Base-by-base conservation (phyloP, 2,113 vertebrate species). In the Anguilla rostrata region DNA sequence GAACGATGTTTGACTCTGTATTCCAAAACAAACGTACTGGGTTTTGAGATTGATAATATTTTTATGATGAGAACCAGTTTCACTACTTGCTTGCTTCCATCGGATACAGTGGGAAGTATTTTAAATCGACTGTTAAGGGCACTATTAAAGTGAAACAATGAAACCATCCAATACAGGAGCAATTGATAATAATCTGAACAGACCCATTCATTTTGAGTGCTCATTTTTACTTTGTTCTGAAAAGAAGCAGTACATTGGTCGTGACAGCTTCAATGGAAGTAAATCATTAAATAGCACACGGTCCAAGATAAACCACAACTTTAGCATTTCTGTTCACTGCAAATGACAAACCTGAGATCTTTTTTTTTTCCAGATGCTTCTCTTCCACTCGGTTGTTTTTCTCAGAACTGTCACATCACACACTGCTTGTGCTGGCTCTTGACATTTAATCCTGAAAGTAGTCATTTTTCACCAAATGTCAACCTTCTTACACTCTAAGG, bases 1-100 rank as follows among this genome's bases (percentile, higher is more conserved):
- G 22, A 26, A 46, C 56, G 80, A 49, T 29, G 49, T 80, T 80
- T 85, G 49, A 85, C 26, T 53, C 80, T 85, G 56, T 85, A 49
- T 26, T 39, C 75, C 29, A 49, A 79, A 60, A 39, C 49, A 9
- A 60, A 85, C n/a, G 34, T 34, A 85, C 26, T 85, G 40, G 26
- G 29, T 34, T 14, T 66, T 26, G 22, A 5, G 60, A 22, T 66
- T 66, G 60, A 16, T 22, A 66, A 53, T 53, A 53, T 53, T 53
- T 53, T 53, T 11, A 53, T 11, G 1, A 53, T 46, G 43, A 53
- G 49, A 53, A n/a, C 78, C 5, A 40, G 49, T 34, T 85, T 46
- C 66, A 53, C 43, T 7, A 71, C 46, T 6, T 7, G n/a, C 66
- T 78, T 11, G 66, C 40, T 22, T 78, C 41, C 78, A 85, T 78